Evolutionary conservation across 2,113 vertebrate species (phyloP).

Genomic region (Nibea albiflora): DNA sequence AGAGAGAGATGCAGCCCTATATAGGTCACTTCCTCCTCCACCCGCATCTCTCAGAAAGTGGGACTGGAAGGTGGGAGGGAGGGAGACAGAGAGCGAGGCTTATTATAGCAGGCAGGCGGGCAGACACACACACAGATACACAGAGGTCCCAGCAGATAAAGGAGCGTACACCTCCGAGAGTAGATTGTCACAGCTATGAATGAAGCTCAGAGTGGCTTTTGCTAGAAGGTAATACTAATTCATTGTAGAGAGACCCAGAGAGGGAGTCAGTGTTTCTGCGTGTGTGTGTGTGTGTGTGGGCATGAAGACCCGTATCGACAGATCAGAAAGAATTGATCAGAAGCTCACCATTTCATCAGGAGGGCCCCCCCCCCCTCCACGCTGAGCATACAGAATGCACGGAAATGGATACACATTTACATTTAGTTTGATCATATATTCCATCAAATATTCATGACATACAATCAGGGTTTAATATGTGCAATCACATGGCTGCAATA

Average conservation of each 20-base stretch:
- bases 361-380: constrained; percentile 8
- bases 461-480: constrained; percentile 74
- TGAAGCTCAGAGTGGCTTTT: constrained; percentile 69
- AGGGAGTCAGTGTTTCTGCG: not conserved
- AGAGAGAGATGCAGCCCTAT: constrained; percentile 75
- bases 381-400: constrained; percentile 36
- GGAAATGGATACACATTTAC: constrained; percentile 65
- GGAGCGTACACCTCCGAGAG: constrained; percentile 70
- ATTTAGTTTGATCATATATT: constrained; percentile 77
- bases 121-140: constrained; percentile 43
- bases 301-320: constrained; percentile 24
- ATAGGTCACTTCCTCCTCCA: constrained; percentile 86
- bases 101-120: constrained; percentile 71
- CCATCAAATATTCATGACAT: constrained; percentile 78
- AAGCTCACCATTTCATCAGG: constrained; percentile 41
- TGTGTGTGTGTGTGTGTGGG: not conserved
- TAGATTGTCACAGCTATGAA: constrained; percentile 75
- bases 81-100: constrained; percentile 64
- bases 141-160: constrained; percentile 73
- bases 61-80: constrained; percentile 72
- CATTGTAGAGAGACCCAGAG: constrained; percentile 46
- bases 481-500: constrained; percentile 40
- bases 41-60: constrained; percentile 78
- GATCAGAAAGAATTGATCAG: constrained; percentile 55
- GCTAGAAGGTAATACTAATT: constrained; percentile 62